Evolutionary conservation across 2,797 vertebrate genomes (phyloP).

Genomic region (Lutjanus campechanus): DNA sequence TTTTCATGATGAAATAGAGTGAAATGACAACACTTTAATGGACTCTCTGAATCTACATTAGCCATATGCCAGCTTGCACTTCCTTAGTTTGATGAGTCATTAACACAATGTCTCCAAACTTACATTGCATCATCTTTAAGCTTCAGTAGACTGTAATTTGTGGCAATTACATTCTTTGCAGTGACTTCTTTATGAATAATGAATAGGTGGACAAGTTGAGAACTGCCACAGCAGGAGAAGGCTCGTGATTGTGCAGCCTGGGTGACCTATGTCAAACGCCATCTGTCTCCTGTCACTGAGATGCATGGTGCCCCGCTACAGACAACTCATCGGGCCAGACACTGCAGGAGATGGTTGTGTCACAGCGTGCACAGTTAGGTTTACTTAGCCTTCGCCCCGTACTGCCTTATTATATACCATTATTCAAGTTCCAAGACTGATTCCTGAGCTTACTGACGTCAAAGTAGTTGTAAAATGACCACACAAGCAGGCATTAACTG

Average conservation of each 20-base stretch:
- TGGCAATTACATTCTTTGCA: slow-evolving; percentile 63
- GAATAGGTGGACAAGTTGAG: slow-evolving; percentile 62
- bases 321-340: slow-evolving; percentile 35
- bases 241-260: slow-evolving; percentile 67
- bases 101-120: slow-evolving; percentile 57
- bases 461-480: not conserved
- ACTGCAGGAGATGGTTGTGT: slow-evolving; percentile 18
- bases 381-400: slow-evolving; percentile 12
- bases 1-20: slow-evolving; percentile 72
- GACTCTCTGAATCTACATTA: slow-evolving; percentile 62
- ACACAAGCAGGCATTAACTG: not conserved
- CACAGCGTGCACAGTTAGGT: slow-evolving; percentile 10
- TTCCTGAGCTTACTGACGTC: not conserved
- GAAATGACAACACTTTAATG: slow-evolving; percentile 70
- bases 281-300: slow-evolving; percentile 74
- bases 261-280: slow-evolving; percentile 73
- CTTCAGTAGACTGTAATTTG: slow-evolving; percentile 65
- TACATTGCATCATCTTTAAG: slow-evolving; percentile 65
- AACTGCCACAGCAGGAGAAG: slow-evolving; percentile 52
- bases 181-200: slow-evolving; percentile 73
- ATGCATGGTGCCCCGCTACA: slow-evolving; percentile 46
- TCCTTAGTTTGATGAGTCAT: slow-evolving; percentile 65
- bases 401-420: slow-evolving; percentile 10
- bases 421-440: slow-evolving; percentile 2
- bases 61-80: slow-evolving; percentile 56